These are phyloP conservation scores for Garrulus glandarius DNA, from an alignment of 2,797 vertebrate genomes.

Conservation along the genomic window DNA sequence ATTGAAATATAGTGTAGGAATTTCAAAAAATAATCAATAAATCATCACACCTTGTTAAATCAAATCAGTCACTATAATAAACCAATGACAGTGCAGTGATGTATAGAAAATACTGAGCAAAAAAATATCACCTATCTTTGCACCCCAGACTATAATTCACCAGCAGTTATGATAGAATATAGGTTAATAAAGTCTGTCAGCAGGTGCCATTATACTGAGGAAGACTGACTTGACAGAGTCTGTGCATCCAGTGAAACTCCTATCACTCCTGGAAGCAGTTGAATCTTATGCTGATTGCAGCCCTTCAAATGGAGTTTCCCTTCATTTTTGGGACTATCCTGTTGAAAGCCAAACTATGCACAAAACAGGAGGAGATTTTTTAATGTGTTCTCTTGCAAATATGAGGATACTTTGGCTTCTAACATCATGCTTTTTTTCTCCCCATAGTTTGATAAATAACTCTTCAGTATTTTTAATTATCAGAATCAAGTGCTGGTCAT, in stretches of 20 bases:
- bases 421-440: neutral
- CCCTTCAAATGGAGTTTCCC: neutral
- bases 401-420: neutral
- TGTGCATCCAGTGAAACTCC: neutral
- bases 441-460: neutral
- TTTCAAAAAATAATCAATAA: neutral
- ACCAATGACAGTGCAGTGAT: neutral
- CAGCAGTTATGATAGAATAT: neutral
- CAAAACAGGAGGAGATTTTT: neutral
- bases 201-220: neutral
- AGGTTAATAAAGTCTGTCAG: conserved; percentile 5
- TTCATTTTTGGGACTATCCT: neutral
- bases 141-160: neutral
- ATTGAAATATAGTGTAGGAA: neutral
- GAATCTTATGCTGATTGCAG: neutral
- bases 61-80: neutral
- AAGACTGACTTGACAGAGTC: neutral
- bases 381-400: neutral
- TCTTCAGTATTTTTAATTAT: conserved; percentile 29
- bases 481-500: conserved; percentile 10
- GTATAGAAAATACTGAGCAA: neutral
- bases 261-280: neutral
- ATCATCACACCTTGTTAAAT: neutral
- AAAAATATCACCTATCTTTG: neutral
- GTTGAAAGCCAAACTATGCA: conserved; percentile 24